Conservation (phyloP, 2,888 invertebrate genomes). For the Caenorhabditis becei region DNA sequence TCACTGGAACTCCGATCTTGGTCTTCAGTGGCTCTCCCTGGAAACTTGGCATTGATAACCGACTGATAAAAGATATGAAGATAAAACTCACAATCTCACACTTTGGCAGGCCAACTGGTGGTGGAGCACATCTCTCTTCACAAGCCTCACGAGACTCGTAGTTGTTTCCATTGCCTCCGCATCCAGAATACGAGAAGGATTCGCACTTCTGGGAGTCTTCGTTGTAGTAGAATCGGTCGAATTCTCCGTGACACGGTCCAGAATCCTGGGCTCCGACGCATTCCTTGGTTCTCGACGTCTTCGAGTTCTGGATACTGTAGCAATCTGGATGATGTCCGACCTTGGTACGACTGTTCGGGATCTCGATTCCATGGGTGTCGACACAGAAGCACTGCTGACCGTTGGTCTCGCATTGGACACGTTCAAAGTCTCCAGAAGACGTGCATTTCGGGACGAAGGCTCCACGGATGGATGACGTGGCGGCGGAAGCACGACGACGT, state of each 20-base stretch:
- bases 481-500: conserved; percentile 70
- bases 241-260: conserved; percentile 76
- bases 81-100: conserved; percentile 55
- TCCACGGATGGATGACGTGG: conserved; percentile 80
- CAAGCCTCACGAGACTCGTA: conserved; percentile 76
- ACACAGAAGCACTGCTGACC: conserved; percentile 84
- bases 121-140: conserved; percentile 70
- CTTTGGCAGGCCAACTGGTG: conserved; percentile 64
- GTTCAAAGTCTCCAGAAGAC: conserved; percentile 81
- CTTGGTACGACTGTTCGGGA: conserved; percentile 78
- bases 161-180: conserved; percentile 81
- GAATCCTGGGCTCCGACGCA: conserved; percentile 73
- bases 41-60: neutral
- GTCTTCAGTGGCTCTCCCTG: conserved; percentile 72
- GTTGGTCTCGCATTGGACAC: conserved; percentile 82
- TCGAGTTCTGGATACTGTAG: conserved; percentile 75
- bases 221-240: conserved; percentile 78
- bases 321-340: conserved; percentile 77
- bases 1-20: conserved; percentile 71
- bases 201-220: conserved; percentile 74
- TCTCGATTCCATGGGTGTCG: conserved; percentile 78
- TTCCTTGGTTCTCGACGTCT: conserved; percentile 70
- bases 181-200: conserved; percentile 73
- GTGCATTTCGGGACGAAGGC: conserved; percentile 83
- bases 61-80: neutral